Evolutionary conservation across 2,888 invertebrate genomes (phyloP), one percentile per base, ranked within the genome.

Genomic region (Punctoribates punctum): DNA sequence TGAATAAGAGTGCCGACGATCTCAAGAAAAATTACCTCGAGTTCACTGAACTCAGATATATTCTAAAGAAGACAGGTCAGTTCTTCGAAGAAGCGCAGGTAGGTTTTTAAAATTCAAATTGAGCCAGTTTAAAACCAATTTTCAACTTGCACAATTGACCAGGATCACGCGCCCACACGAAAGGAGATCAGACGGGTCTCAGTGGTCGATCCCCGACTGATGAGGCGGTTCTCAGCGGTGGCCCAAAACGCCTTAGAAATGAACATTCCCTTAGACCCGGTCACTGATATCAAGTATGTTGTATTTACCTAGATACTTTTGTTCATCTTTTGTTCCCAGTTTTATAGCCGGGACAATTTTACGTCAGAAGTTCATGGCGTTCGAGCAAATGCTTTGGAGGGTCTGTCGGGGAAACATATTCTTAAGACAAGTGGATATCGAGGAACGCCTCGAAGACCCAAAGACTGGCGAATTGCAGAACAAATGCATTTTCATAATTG

Each of bases 301-400:
- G 2, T n/a, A 15, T 17, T n/a, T n/a, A 46, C 46, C 46, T 27
- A 9, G 13, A 62, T n/a, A 62, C 5, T 3, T n/a, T 62, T 4
- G 13, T 72, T 34, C 29, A 20, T 72, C 5, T n/a, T 13, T 29
- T 9, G 75, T 51, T 57, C 80, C 46, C 81, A 92, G 97, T 84
- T 99, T 99, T 88, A 94, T 98, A 80, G 96, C 98, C 82, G 99
- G 99, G 80, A 97, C 97, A 78, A 95, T 99, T 81, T 88, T 93
- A 77, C 88, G 96, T 74, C 96, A 96, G 85, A 89, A 95, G 79
- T 90, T 98, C 79, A 94, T 95, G 34, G 92, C 95, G 8, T 99
- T 99, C 85, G 97, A 97, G 86, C 89, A 96, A 57, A 94, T 98
- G 92, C 85, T 99, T 81, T 98, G 98, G 97, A 89, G 97, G 80